These are phyloP conservation scores for Ochropleura plecta DNA, from an alignment of 2,888 invertebrate species.

Conservation along the genomic window DNA sequence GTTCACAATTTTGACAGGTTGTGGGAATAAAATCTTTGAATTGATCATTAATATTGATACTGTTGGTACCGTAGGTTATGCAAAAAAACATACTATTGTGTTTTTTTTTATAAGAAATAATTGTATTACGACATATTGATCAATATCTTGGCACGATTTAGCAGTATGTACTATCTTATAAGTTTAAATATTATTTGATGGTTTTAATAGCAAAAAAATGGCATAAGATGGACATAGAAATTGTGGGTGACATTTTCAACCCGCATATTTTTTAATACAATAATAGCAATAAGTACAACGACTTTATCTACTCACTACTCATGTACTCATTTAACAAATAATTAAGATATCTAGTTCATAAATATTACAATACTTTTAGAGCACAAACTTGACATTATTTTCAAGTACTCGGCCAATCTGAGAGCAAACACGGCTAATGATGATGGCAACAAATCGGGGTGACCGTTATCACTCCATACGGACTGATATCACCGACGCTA, in stretches of 20 bases:
- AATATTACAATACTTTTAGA: constrained; percentile 28
- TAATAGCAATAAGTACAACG: background rate
- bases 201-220: background rate
- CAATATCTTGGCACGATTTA: constrained; percentile 34
- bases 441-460: constrained; percentile 72
- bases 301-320: background rate
- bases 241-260: background rate
- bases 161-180: background rate
- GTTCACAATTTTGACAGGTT: constrained; percentile 51
- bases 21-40: constrained; percentile 52
- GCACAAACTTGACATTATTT: constrained; percentile 65
- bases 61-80: constrained; percentile 29
- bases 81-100: constrained; percentile 37
- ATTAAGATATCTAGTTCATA: background rate
- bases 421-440: constrained; percentile 69
- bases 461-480: constrained; percentile 71
- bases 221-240: background rate
- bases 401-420: constrained; percentile 52
- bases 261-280: background rate
- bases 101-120: constrained; percentile 28
- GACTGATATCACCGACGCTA: constrained; percentile 63
- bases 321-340: background rate
- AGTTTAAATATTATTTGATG: background rate
- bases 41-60: constrained; percentile 40
- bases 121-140: constrained; percentile 16